Conservation (phyloP, 2,888 invertebrate genomes). For the Acronicta aceris region DNA sequence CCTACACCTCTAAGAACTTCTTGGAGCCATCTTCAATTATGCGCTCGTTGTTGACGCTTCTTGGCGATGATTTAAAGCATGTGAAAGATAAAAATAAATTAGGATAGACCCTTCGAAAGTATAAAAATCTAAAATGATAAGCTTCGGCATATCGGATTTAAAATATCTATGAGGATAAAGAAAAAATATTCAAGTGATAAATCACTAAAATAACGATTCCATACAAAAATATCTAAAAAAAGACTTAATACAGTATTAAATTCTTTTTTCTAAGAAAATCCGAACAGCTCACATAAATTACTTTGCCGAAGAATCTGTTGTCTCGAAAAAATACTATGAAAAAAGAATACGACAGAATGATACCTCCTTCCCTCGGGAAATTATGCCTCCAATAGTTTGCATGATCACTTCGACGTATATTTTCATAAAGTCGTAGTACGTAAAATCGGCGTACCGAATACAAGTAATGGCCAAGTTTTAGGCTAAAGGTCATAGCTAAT, state of each 20-base stretch:
- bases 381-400: conserved; percentile 68
- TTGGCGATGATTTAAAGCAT: no score
- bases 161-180: no score
- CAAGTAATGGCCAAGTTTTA: conserved; percentile 46
- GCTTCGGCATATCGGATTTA: no score
- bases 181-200: not conserved
- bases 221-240: not conserved
- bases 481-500: conserved; percentile 29
- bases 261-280: conserved; percentile 1
- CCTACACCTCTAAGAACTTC: no score
- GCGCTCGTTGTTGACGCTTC: no score
- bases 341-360: conserved; percentile 39
- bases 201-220: not conserved
- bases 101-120: no score
- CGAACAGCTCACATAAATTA: conserved; percentile 22
- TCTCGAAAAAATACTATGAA: conserved; percentile 43
- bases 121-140: no score
- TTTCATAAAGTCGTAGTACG: conserved; percentile 65
- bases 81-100: no score
- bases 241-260: not conserved
- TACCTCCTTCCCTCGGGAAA: conserved; percentile 68
- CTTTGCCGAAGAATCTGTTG: conserved; percentile 12
- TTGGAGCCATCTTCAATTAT: no score
- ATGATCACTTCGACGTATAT: conserved; percentile 71
- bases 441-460: conserved; percentile 33